Base-by-base conservation (phyloP, 1,140 invertebrate species). In the Steinernema khuongi region DNA sequence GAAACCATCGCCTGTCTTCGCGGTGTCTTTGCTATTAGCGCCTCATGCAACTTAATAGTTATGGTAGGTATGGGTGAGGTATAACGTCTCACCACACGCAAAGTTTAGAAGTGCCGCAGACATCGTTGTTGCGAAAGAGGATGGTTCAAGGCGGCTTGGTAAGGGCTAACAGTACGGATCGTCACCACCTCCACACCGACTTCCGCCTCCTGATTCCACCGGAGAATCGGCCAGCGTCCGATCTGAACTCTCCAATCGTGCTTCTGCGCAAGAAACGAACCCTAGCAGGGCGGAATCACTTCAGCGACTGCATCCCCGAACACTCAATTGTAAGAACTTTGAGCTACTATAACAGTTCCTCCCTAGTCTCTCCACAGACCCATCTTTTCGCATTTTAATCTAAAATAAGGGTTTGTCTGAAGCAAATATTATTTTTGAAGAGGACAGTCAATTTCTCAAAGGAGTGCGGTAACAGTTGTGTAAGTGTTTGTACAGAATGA, bases 81-180 rank as follows among this genome's bases (percentile, higher is more conserved):
- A 4, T 2, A 11, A 4, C 19, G 50, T 7, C 19, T 60, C 22
- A 11, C 50, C 50, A 60, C 7, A 17, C 26, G 4, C 2, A n/a
- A 22, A n/a, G 7, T 60, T 60, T 22, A 72, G 71, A 72, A 29
- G 30, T 72, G 29, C 71, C 29, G 14, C 71, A 72, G 69, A 72
- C 43, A 22, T 44, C 71, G 2, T 44, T 72, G 1, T 44, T 72
- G 7, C 44, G 71, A 7, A 72, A 72, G 44, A 44, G 71, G n/a
- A 44, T 72, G n/a, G 71, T 72, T 71, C 71, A 72, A 68, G 71
- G 71, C 26, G 71, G 44, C 1, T 31, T 72, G 26, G 66, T 72
- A 31, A 71, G 33, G 30, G 26, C 29, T 1, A 36, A 72, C 29
- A 72, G 71, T 44, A 72, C 71, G 28, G 50, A 71, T 28, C 44